These are phyloP conservation scores for Typhlichthys subterraneus DNA, from an alignment of 2,797 vertebrate species.

Conservation along the genomic window DNA sequence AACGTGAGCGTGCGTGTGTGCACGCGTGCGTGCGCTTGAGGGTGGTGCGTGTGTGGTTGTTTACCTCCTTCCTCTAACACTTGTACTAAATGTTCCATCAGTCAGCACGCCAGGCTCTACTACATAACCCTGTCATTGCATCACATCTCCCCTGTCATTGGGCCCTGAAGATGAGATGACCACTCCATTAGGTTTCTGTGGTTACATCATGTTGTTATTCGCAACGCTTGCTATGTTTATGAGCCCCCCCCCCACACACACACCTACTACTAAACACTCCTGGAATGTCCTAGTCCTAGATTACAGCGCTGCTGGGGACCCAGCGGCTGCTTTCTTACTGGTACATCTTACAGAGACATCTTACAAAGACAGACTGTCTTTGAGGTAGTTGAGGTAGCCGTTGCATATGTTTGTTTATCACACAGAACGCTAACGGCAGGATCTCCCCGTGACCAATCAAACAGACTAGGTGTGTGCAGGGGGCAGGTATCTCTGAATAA, in stretches of 20 bases:
- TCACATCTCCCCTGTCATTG: neutral
- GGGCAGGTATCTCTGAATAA: neutral
- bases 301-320: constrained; percentile 11
- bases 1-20: constrained; percentile 3
- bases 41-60: constrained; percentile 35
- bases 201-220: constrained; percentile 44
- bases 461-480: too few species aligned
- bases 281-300: constrained; percentile 27
- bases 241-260: constrained; percentile 16
- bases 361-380: constrained; percentile 16
- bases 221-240: constrained; percentile 38
- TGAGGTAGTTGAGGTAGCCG: constrained; percentile 1
- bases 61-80: constrained; percentile 38
- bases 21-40: neutral
- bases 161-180: neutral
- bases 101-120: neutral
- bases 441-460: neutral
- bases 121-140: constrained; percentile 22
- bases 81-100: constrained; percentile 41
- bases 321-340: constrained; percentile 2
- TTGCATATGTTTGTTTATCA: neutral
- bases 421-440: neutral
- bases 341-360: constrained; percentile 13
- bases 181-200: constrained; percentile 13
- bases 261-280: constrained; percentile 9